Conservation (phyloP, 2,797 vertebrate species). For the Hippocampus kuda region DNA sequence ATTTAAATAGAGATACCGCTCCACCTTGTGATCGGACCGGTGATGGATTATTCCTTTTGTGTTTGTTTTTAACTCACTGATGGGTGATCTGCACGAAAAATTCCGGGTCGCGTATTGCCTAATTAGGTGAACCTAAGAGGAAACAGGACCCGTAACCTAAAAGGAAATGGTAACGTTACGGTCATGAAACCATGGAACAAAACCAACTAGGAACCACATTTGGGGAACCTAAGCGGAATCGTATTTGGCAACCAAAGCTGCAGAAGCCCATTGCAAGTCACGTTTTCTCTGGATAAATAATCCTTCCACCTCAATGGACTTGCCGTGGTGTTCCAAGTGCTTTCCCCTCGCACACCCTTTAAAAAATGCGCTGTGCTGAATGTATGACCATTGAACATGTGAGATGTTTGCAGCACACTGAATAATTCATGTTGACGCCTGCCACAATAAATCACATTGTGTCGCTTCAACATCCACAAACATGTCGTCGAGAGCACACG, state of each 20-base stretch:
- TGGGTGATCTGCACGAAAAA: no score
- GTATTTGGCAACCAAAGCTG: neutral
- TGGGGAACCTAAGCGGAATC: neutral
- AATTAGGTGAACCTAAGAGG: neutral
- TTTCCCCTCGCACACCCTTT: neutral
- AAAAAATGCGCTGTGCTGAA: neutral
- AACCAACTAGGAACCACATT: neutral
- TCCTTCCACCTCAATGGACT: neutral
- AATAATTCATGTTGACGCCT: conserved; percentile 2
- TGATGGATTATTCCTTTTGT: no score
- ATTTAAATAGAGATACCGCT: no score
- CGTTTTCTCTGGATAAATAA: neutral
- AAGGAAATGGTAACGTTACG: neutral
- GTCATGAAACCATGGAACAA: neutral
- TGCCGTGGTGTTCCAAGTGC: neutral
- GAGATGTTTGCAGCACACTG: neutral
- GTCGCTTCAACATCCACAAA: conserved; percentile 1
- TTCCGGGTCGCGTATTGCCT: no score
- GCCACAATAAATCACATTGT: neutral
- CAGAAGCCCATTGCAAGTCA: neutral
- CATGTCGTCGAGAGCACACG: neutral
- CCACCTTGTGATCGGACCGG: no score
- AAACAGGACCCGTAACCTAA: neutral
- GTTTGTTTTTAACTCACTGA: no score
- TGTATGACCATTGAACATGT: neutral